Conservation (phyloP, 2,797 vertebrate genomes). For the Urosaurus nigricauda region DNA sequence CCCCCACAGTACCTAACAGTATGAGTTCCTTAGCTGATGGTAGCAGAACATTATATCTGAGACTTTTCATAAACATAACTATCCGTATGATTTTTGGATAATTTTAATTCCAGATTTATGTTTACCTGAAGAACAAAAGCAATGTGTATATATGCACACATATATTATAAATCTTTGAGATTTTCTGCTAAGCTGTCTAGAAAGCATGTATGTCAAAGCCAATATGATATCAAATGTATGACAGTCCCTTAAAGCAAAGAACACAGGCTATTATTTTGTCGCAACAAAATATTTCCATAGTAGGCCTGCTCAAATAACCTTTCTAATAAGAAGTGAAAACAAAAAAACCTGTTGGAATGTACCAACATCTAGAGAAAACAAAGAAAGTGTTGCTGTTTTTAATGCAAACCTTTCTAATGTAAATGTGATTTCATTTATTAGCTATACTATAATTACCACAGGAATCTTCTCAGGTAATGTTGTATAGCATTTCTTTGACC, state of each 20-base stretch:
- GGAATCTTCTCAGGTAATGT: background rate
- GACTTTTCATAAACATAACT: background rate
- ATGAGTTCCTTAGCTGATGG: background rate
- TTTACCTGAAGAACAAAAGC: slow-evolving; percentile 31
- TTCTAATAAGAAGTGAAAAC: background rate
- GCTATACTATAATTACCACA: slow-evolving; percentile 13
- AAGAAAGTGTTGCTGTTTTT: slow-evolving; percentile 1
- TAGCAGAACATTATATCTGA: background rate
- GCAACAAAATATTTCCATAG: background rate
- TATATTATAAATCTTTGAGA: background rate
- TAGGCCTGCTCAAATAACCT: background rate
- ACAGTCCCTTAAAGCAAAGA: slow-evolving; percentile 13
- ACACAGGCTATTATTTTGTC: background rate
- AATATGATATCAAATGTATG: background rate
- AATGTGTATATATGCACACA: background rate
- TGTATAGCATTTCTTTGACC: slow-evolving; percentile 1
- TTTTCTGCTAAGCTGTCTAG: slow-evolving; percentile 4
- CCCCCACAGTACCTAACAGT: too few species aligned
- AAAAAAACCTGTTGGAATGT: slow-evolving; percentile 30
- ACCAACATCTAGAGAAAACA: background rate
- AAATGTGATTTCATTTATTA: slow-evolving; percentile 30
- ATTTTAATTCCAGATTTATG: background rate
- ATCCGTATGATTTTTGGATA: background rate
- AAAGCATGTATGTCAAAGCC: slow-evolving; percentile 10
- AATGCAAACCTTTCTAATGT: slow-evolving; percentile 20